These are phyloP conservation scores for Aphyosemion australe DNA, from an alignment of 2,113 vertebrate species.

Conservation along the genomic window DNA sequence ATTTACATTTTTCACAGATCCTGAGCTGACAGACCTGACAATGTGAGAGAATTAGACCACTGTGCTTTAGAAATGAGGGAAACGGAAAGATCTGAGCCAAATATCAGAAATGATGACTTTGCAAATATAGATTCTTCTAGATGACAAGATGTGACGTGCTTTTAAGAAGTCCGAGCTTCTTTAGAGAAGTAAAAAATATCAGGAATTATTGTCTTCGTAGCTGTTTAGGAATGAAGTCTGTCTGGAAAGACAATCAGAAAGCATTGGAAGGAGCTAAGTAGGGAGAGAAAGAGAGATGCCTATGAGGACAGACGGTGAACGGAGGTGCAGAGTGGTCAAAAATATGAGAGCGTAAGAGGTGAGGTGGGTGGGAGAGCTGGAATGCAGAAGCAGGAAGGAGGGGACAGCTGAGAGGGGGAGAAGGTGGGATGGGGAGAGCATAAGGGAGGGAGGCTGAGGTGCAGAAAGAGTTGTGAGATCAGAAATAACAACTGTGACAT, in stretches of 20 bases:
- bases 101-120: too few species aligned
- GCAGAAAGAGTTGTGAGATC: constrained; percentile 56
- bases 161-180: constrained; percentile 4
- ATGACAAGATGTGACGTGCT: constrained; percentile 3
- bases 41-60: constrained; percentile 30
- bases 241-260: constrained; percentile 72
- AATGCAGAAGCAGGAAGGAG: constrained; percentile 48
- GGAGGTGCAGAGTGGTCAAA: constrained; percentile 31
- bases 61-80: constrained; percentile 11
- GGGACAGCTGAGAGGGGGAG: constrained; percentile 47
- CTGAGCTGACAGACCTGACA: constrained; percentile 20
- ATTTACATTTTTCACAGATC: constrained; percentile 34
- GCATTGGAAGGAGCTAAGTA: constrained; percentile 22
- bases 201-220: constrained; percentile 41
- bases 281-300: constrained; percentile 14
- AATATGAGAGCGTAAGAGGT: constrained; percentile 46
- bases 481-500: constrained; percentile 62
- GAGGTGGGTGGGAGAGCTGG: constrained; percentile 57
- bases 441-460: constrained; percentile 32
- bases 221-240: constrained; percentile 65
- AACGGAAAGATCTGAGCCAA: not conserved
- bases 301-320: constrained; percentile 10
- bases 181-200: constrained; percentile 24
- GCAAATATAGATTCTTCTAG: too few species aligned
- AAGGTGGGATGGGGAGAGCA: constrained; percentile 39